Base-by-base conservation (phyloP, 2,888 invertebrate genomes). In the Zonitis immaculata region DNA sequence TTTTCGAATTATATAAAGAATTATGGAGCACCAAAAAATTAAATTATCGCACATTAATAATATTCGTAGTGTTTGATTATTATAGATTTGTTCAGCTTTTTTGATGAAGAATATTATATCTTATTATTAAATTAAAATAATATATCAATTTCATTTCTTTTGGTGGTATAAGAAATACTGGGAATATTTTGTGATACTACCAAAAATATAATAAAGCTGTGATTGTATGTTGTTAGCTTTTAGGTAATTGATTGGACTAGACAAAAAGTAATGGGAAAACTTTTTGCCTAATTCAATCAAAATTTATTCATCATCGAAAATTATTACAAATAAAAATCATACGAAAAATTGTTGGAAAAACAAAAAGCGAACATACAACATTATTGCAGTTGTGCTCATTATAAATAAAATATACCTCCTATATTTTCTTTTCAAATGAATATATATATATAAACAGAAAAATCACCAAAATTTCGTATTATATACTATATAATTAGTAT, bases 101-200 rank as follows among this genome's bases (percentile, higher is more conserved):
- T 9, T 2, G 18, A 26, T 9, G 22, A 27, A 51, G 9, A 32
- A 20, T 44, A 52, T 60, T 58, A 58, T 20, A 5, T 20, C 5
- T 20, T 11, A 39, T 39, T 4, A 66, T 66, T 66, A 66, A 64
- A 66, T 66, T n/a, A n/a, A n/a, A 25, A 6, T 25, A 25, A 25
- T 25, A 25, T 27, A 22, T 27, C 27, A 27, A n/a, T 27, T 27
- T 18, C 63, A 69, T 68, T 68, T 71, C 68, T 69, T 73, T 75
- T 74, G 74, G 74, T 75, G 73, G 75, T 73, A 74, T 71, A 73
- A 71, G 73, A 75, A 74, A 74, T 74, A 74, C 73, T 74, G 73
- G 74, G 74, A 74, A 73, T 72, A 74, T 74, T 74, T 75, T 74
- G 73, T 75, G 75, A 75, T 74, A 74, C 76, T 74, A 74, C 74